Evolutionary conservation across 2,113 vertebrate genomes (phyloP), one percentile per base, ranked within the genome.

Genomic region (Tragelaphus imberbis): DNA sequence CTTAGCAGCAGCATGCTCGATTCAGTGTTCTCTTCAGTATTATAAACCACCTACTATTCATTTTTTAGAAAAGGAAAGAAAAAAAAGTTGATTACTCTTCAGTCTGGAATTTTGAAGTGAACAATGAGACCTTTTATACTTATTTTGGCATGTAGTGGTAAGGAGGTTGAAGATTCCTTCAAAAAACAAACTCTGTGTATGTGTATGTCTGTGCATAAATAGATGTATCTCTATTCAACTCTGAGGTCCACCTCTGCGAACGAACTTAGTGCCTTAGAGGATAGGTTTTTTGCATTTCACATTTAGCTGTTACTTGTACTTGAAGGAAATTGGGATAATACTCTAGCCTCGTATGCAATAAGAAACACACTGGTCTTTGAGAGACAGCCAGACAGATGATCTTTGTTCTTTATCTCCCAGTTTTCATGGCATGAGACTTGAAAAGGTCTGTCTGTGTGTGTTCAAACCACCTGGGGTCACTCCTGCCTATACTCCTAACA

Each of bases 71-170:
- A 63, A n/a, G 11, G 16, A 47, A 86, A 36, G 56, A 58, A 36
- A 47, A 55, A 58, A 36, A 84, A 36, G 15, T 68, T 17, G 47
- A 77, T 88, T 65, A 51, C 33, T 82, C 79, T 61, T 75, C 47
- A 80, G 59, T 61, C 58, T 97, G 84, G 58, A 96, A 84, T 79
- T 89, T 95, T n/a, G 55, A 90, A 81, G 33, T n/a, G 19, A 47
- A 51, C 80, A 90, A 25, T 86, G 55, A 55, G 47, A 47, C 65
- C 49, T 44, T 95, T 93, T 91, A 19, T 71, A 71, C 56, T 90
- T 14, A 80, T 56, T 88, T 91, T 75, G 61, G 65, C 30, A 36
- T 89, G 40, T 19, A 30, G 13, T 55, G 40, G 27, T 93, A 88
- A 95, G 15, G 68, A 85, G 75, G n/a, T 47, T 49, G 63, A 95